These are phyloP conservation scores for Piscicola geometra DNA, from an alignment of 2,888 invertebrate genomes.

Conservation along the genomic window DNA sequence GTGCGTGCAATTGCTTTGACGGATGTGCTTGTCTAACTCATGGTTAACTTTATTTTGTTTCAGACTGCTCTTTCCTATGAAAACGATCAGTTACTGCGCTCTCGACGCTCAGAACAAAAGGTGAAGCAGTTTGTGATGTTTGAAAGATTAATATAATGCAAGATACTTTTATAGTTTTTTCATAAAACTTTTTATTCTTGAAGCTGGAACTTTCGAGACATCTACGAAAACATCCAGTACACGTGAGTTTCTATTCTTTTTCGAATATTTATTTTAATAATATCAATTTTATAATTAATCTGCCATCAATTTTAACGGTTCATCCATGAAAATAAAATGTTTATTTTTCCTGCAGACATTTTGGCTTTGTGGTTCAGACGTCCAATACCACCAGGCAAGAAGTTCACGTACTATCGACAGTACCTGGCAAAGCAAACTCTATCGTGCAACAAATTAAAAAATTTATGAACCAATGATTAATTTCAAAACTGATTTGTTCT, in stretches of 20 bases:
- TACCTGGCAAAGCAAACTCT: neutral
- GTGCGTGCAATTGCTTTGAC: neutral
- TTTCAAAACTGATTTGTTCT: too few species aligned
- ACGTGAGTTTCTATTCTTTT: neutral
- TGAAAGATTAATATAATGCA: too few species aligned
- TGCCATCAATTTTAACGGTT: too few species aligned
- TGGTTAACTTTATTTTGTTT: too few species aligned
- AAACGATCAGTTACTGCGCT: conserved; percentile 5
- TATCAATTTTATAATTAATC: too few species aligned
- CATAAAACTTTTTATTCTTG: too few species aligned
- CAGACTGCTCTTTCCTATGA: neutral
- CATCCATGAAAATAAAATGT: too few species aligned
- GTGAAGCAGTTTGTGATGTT: too few species aligned
- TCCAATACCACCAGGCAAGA: neutral
- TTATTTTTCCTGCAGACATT: too few species aligned
- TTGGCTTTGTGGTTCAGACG: conserved; percentile 11
- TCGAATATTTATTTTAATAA: too few species aligned
- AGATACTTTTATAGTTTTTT: too few species aligned
- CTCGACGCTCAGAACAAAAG: neutral
- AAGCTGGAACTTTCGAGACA: neutral
- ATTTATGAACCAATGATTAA: neutral
- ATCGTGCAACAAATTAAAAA: neutral
- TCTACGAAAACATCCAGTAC: conserved; percentile 4
- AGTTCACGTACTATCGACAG: neutral
- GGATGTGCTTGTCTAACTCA: too few species aligned